Evolutionary conservation across 2,113 vertebrate species (phyloP).

Genomic region (Antechinus stuartii): DNA sequence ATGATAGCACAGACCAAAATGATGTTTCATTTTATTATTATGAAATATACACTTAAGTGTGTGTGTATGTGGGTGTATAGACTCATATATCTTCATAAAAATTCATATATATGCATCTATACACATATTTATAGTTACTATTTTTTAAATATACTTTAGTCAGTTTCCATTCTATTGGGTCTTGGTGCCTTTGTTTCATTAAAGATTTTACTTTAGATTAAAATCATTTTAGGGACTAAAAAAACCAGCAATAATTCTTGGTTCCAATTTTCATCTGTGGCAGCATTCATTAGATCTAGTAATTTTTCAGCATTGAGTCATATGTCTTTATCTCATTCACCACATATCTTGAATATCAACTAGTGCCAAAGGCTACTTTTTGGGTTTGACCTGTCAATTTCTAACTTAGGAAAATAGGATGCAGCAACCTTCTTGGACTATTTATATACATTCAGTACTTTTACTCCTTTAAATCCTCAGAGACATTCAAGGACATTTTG

Average conservation of each 20-base stretch:
- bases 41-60: background rate
- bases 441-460: slow-evolving; percentile 73
- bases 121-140: slow-evolving; percentile 22
- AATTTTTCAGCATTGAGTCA: slow-evolving; percentile 56
- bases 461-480: slow-evolving; percentile 73
- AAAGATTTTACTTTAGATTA: slow-evolving; percentile 42
- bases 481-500: slow-evolving; percentile 70
- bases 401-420: slow-evolving; percentile 77
- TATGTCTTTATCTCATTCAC: slow-evolving; percentile 55
- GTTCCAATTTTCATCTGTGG: slow-evolving; percentile 35
- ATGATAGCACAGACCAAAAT: slow-evolving; percentile 13
- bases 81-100: no score
- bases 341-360: slow-evolving; percentile 72
- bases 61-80: no score
- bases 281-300: slow-evolving; percentile 52
- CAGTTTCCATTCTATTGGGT: slow-evolving; percentile 54
- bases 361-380: slow-evolving; percentile 70
- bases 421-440: slow-evolving; percentile 72
- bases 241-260: background rate
- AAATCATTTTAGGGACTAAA: background rate
- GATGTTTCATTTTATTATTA: background rate
- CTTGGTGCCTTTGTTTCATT: slow-evolving; percentile 30
- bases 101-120: background rate
- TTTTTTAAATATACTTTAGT: slow-evolving; percentile 24
- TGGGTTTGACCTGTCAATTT: slow-evolving; percentile 76